Base-by-base conservation (phyloP, 2,888 invertebrate genomes). In the Chalcosyrphus nemorum region DNA sequence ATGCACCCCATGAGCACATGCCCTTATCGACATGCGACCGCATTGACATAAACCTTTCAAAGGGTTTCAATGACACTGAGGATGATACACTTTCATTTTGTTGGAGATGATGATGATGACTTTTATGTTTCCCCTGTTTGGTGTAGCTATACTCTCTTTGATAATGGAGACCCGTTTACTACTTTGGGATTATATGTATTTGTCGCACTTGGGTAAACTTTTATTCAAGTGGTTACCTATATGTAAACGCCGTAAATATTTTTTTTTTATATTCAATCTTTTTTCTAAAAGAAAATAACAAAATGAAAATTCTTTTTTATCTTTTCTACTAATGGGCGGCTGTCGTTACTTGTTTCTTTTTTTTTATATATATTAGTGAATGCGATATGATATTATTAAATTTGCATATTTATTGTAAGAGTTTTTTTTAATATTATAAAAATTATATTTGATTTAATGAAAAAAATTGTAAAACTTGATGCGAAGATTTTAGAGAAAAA, bases 331-430 rank as follows among this genome's bases (percentile, higher is more conserved):
- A 71, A 86, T 90, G 90, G 90, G 91, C 91, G 91, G 90, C 90
- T 89, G 88, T 88, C 88, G 90, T 89, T 89, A 87, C 90, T 82
- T 81, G n/a, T n/a, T n/a, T n/a, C n/a, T n/a, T n/a, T n/a, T n/a
- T n/a, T n/a, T n/a, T n/a, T n/a, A n/a, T 85, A 66, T 74, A 54
- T 74, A 54, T 75, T 72, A 59, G 63, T 68, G 50, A 78, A 78
- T 74, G 70, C 57, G 70, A 75, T 74, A 68, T 50, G 50, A 47
- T 43, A 38, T 52, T 35, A 38, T 27, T 70, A 19, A 63, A 61
- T 45, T 43, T 54, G 38, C 21, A 38, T 65, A 11, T 29, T 57
- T 56, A 11, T 17, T 45, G 13, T 13, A 56, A 43, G 19, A 32
- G 35, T 35, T 21, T 32, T 11, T 47, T 70, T 24, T 17, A 17